These are phyloP conservation scores for Myotis myotis DNA, from an alignment of 2,797 vertebrate genomes.

Conservation along the genomic window DNA sequence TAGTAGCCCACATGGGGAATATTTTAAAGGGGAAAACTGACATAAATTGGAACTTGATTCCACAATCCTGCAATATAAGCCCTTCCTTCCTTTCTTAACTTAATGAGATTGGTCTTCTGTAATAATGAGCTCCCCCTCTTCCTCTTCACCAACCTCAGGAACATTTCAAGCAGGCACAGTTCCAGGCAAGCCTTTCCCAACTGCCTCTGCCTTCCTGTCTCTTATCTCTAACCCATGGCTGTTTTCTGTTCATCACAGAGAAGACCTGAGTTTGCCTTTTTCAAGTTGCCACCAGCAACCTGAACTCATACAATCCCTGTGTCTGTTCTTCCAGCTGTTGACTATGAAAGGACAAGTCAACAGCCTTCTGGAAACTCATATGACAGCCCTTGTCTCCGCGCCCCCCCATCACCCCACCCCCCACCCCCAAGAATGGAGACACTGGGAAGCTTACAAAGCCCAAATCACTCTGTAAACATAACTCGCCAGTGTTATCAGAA, in stretches of 20 bases:
- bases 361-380: background rate
- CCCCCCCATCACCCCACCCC: fast-evolving
- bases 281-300: background rate
- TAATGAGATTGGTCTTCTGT: background rate
- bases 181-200: background rate
- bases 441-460: background rate
- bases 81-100: background rate
- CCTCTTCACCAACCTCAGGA: background rate
- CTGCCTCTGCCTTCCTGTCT: background rate
- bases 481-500: background rate
- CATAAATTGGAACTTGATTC: background rate
- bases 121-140: background rate
- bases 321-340: background rate
- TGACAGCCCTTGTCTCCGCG: background rate
- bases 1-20: background rate
- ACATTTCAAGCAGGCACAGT: background rate
- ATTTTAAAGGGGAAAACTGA: background rate
- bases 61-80: background rate
- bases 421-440: background rate
- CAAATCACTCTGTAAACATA: background rate
- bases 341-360: background rate
- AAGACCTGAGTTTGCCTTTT: background rate
- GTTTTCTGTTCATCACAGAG: slow-evolving; percentile 22
- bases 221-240: slow-evolving; percentile 51
- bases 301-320: background rate